A percentile compares a stretch with the other conserved stretches of the same genome.
Evolutionary conservation across 1,140 invertebrate genomes (phyloP).

Genomic region (Eriocheir sinensis): DNA sequence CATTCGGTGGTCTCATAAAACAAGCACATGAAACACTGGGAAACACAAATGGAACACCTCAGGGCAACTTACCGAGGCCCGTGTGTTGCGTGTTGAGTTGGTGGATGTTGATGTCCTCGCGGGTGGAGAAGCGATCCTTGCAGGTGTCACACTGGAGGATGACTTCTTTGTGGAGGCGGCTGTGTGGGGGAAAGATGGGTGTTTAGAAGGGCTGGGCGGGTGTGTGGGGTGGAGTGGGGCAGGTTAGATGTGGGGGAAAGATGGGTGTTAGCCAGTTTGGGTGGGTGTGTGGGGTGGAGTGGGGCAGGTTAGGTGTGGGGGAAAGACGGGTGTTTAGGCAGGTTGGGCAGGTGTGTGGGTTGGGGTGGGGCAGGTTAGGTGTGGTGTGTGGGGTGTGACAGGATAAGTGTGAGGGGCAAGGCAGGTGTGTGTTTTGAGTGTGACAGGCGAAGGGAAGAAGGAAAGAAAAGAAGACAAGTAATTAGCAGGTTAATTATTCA

Average conservation of each 20-base stretch:
- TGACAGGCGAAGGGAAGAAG: not conserved
- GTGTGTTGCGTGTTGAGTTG: constrained; percentile 60
- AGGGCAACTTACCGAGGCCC: constrained; percentile 61
- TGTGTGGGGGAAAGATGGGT: constrained; percentile 14
- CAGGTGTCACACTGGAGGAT: constrained; percentile 74
- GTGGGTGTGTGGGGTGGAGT: not conserved
- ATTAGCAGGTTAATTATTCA: not conserved
- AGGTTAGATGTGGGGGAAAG: no score
- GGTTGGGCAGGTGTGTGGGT: not conserved
- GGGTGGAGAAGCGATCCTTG: constrained; percentile 71
- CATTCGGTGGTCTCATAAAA: no score
- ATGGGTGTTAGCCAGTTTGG: not conserved
- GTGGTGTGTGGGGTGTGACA: not conserved
- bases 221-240: no score
- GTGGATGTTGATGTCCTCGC: constrained; percentile 72
- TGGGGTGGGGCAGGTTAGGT: not conserved
- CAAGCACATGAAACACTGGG: no score
- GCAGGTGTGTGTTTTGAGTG: not conserved
- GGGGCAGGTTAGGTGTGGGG: not conserved
- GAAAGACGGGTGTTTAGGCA: not conserved
- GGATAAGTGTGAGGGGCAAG: not conserved
- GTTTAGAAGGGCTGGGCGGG: no score
- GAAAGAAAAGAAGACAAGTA: constrained; percentile 26
- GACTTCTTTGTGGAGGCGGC: constrained; percentile 70
- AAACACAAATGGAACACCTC: no score